Conservation (phyloP, 2,888 invertebrate genomes). For the Dolichomitus sp. region DNA sequence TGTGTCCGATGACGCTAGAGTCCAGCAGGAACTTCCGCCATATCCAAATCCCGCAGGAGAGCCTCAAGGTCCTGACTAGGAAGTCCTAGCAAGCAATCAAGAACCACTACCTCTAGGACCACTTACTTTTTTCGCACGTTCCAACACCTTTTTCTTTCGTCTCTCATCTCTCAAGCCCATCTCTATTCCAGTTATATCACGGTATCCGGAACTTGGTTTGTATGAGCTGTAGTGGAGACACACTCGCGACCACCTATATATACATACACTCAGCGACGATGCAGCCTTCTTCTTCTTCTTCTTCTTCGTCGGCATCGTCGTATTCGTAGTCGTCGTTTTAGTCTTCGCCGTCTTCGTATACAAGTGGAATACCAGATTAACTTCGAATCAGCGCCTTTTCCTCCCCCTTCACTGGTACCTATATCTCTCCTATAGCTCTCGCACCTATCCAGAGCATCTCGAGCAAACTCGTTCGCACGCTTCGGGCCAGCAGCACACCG, state of each 20-base stretch:
- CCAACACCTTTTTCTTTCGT: conserved; percentile 14
- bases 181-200: conserved; percentile 48
- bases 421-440: conserved; percentile 2
- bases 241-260: conserved; percentile 12
- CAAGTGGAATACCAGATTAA: conserved; percentile 70
- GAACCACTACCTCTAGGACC: conserved; percentile 24
- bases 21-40: conserved; percentile 18
- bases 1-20: conserved; percentile 36
- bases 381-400: conserved; percentile 69
- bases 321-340: conserved; percentile 51
- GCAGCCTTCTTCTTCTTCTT: conserved; percentile 15
- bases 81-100: conserved; percentile 61
- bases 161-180: conserved; percentile 31
- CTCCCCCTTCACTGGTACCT: conserved; percentile 28
- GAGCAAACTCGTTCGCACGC: conserved; percentile 64
- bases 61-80: conserved; percentile 53
- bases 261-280: conserved; percentile 14
- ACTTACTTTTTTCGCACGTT: conserved; percentile 9
- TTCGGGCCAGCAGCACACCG: conserved; percentile 47
- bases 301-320: conserved; percentile 16
- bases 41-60: conserved; percentile 55
- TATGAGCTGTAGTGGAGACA: conserved; percentile 22
- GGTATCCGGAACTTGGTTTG: conserved; percentile 20
- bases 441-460: conserved; percentile 34
- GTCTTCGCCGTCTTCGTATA: conserved; percentile 53